Evolutionary conservation across 2,797 vertebrate species (phyloP).

Genomic region (Pelobates cultripes): DNA sequence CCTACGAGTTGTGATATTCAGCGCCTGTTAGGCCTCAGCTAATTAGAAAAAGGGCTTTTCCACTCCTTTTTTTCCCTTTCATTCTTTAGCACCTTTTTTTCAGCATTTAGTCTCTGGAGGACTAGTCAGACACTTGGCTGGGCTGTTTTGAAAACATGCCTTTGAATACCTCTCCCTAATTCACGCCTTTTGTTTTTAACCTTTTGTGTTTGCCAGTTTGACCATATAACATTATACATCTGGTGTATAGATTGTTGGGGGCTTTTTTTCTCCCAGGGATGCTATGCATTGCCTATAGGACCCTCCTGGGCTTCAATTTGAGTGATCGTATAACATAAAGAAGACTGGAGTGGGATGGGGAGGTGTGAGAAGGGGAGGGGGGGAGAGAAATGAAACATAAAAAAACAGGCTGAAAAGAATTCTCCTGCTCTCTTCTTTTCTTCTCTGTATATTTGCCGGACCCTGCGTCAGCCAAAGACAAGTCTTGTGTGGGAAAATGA

Average conservation of each 20-base stretch:
- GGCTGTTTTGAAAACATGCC: slow-evolving; percentile 98
- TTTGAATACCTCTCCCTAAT: slow-evolving; percentile 96
- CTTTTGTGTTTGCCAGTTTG: slow-evolving; percentile 98
- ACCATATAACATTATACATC: slow-evolving; percentile 99
- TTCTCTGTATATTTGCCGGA: slow-evolving; percentile 69
- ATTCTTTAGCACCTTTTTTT: slow-evolving; percentile 84
- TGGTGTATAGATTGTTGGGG: slow-evolving; percentile 95
- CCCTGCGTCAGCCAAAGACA: slow-evolving; percentile 71
- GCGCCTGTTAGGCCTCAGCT: slow-evolving; percentile 88
- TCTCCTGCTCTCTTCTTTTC: slow-evolving; percentile 72
- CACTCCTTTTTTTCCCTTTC: slow-evolving; percentile 71
- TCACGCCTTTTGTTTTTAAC: slow-evolving; percentile 93
- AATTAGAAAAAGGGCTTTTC: slow-evolving; percentile 96
- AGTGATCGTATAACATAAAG: slow-evolving; percentile 90
- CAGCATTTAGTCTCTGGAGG: slow-evolving; percentile 85
- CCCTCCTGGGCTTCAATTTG: slow-evolving; percentile 86
- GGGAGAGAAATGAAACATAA: slow-evolving; percentile 63
- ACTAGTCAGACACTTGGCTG: slow-evolving; percentile 90
- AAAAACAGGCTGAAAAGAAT: slow-evolving; percentile 76
- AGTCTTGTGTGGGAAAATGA: slow-evolving; percentile 81
- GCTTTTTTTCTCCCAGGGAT: slow-evolving; percentile 88
- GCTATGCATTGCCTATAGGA: slow-evolving; percentile 78
- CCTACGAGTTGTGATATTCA: slow-evolving; percentile 83
- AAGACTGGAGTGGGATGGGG: slow-evolving; percentile 78
- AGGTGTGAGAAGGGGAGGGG: slow-evolving; percentile 66